These are phyloP conservation scores for Coreius guichenoti DNA, from an alignment of 2,797 vertebrate species.

Conservation along the genomic window DNA sequence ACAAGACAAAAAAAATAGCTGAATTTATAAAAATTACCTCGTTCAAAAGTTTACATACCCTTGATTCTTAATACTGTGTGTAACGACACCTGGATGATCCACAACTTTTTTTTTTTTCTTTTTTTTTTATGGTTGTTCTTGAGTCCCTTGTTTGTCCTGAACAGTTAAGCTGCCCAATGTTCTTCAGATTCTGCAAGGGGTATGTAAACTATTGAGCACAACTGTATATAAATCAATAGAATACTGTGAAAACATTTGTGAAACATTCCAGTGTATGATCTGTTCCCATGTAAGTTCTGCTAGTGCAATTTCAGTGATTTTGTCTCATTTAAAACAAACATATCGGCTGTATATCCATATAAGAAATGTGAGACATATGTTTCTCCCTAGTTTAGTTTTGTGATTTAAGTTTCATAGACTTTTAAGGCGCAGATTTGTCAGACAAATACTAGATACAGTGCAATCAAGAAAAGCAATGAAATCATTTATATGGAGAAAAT, in stretches of 20 bases:
- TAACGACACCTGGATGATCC: too few relatives aligned
- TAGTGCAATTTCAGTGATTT: background rate
- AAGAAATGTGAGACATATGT: background rate
- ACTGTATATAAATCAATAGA: background rate
- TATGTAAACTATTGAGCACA: too few relatives aligned
- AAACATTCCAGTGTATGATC: background rate
- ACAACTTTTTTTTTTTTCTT: too few relatives aligned
- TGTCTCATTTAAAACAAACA: background rate
- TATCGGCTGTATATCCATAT: slow-evolving; percentile 1
- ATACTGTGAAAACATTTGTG: background rate
- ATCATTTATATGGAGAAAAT: slow-evolving; percentile 5
- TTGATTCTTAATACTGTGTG: too few relatives aligned
- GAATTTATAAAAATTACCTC: too few relatives aligned
- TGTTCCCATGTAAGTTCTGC: background rate
- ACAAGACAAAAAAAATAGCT: too few relatives aligned
- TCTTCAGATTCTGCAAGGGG: too few relatives aligned
- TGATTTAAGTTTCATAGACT: background rate
- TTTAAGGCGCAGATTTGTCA: slow-evolving; percentile 23
- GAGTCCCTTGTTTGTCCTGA: too few relatives aligned
- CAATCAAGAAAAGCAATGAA: slow-evolving; percentile 30
- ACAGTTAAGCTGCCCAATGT: too few relatives aligned
- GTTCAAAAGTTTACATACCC: too few relatives aligned
- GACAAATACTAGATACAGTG: slow-evolving; percentile 2
- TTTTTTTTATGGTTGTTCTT: too few relatives aligned
- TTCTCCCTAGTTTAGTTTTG: slow-evolving; percentile 1